Evolutionary conservation across 2,113 vertebrate species (phyloP).

Genomic region (Oncorhynchus gorbuscha): DNA sequence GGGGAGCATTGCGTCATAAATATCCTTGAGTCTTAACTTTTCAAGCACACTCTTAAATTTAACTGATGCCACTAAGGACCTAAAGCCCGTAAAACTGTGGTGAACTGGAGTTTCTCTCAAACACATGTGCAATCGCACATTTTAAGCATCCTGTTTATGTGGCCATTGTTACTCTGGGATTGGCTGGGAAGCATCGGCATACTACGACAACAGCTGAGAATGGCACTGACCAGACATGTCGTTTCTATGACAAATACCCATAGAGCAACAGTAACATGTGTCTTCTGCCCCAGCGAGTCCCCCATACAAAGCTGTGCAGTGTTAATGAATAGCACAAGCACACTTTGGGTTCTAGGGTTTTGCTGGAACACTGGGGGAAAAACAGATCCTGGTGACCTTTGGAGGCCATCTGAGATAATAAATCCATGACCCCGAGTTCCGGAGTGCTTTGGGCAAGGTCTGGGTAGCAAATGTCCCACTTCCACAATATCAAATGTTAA

Average conservation of each 20-base stretch:
- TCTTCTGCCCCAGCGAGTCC: conserved; percentile 64
- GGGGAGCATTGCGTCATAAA: too few species aligned
- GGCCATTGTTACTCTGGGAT: conserved; percentile 72
- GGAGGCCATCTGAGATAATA: conserved; percentile 85
- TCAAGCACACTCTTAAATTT: background rate
- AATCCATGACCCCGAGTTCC: conserved; percentile 87
- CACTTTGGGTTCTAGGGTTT: conserved; percentile 66
- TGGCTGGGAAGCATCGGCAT: conserved; percentile 80
- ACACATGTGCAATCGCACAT: conserved; percentile 80
- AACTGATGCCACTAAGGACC: background rate
- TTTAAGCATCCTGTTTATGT: conserved; percentile 90
- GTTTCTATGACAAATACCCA: conserved; percentile 89
- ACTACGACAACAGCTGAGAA: conserved; percentile 89
- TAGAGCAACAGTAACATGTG: conserved; percentile 84
- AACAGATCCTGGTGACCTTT: conserved; percentile 73
- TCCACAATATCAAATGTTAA: conserved; percentile 98
- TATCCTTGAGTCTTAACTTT: too few species aligned
- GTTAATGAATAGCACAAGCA: conserved; percentile 77
- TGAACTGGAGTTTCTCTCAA: conserved; percentile 75
- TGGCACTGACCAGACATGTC: conserved; percentile 85
- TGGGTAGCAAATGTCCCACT: conserved; percentile 90
- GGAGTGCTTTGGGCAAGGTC: conserved; percentile 91
- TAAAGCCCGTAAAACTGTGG: conserved; percentile 54
- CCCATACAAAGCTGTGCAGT: conserved; percentile 61
- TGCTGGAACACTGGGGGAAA: conserved; percentile 35